phyloP scores from a whole-genome alignment of 2,797 vertebrate species.

The Botia almorhae region DNA sequence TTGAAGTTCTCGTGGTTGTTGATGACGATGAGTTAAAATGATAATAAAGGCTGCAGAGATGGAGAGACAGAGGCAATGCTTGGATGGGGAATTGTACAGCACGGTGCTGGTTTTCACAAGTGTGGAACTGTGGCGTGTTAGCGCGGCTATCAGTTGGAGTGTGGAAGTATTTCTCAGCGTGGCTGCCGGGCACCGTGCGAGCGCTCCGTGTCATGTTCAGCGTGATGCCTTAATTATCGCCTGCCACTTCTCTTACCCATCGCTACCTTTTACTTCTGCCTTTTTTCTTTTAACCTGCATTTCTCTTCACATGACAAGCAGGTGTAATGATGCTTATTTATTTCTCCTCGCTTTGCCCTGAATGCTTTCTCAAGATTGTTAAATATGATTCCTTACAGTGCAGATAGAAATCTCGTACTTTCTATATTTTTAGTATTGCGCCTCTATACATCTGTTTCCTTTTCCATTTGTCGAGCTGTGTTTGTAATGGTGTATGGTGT shows the following conservation, averaged over 20 bases:
- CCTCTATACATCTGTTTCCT: background rate
- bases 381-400: background rate
- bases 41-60: background rate
- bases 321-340: background rate
- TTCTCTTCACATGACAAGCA: background rate
- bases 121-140: conserved; percentile 1
- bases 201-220: background rate
- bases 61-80: background rate
- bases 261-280: background rate
- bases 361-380: conserved; percentile 1
- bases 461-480: background rate
- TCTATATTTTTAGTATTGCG: background rate
- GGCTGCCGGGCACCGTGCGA: conserved; percentile 1
- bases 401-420: background rate
- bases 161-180: conserved; percentile 15
- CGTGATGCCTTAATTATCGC: conserved; percentile 67
- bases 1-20: background rate
- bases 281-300: background rate
- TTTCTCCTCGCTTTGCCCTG: background rate
- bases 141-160: conserved; percentile 18
- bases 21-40: background rate
- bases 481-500: background rate
- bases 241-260: conserved; percentile 51
- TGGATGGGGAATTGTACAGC: conserved; percentile 1
- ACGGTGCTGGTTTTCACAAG: background rate